A percentile compares a stretch with the other conserved stretches of the same genome.
These are phyloP conservation scores for Enteromius anoplus DNA, from an alignment of 2,797 vertebrate species.

Conservation along the genomic window DNA sequence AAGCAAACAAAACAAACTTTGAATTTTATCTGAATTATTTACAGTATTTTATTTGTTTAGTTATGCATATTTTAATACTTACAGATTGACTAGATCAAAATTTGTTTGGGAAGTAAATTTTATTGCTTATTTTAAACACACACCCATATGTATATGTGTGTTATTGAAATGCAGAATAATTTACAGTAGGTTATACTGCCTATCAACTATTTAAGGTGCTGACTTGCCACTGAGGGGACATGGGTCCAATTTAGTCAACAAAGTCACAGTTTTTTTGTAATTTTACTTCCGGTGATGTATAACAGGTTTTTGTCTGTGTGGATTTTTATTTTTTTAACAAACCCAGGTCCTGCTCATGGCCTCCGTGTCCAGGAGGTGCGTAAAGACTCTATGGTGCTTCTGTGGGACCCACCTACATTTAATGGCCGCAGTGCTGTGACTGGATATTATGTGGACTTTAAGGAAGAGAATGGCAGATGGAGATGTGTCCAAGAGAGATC, in stretches of 20 bases:
- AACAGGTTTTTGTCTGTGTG: not conserved
- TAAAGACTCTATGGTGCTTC: slow-evolving; percentile 86
- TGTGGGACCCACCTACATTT: slow-evolving; percentile 91
- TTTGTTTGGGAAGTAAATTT: too few species aligned
- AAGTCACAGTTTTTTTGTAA: not conserved
- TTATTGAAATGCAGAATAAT: not conserved
- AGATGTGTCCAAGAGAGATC: slow-evolving; percentile 86
- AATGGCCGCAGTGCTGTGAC: slow-evolving; percentile 85
- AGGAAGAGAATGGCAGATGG: slow-evolving; percentile 85
- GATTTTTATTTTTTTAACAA: slow-evolving; percentile 1
- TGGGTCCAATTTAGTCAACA: not conserved
- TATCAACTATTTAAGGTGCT: not conserved
- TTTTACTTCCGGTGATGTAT: not conserved
- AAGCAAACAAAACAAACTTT: not conserved
- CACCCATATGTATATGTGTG: too few species aligned
- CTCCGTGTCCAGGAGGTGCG: slow-evolving; percentile 87
- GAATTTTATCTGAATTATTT: not conserved
- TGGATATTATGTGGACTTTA: slow-evolving; percentile 93
- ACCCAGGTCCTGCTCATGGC: slow-evolving; percentile 84
- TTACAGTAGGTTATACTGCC: not conserved
- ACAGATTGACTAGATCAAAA: too few species aligned
- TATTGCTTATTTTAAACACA: not conserved
- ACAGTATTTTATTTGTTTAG: not conserved
- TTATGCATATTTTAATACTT: not conserved
- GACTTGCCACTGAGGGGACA: not conserved